A percentile compares a stretch with the other conserved stretches of the same genome.
Evolutionary conservation across 37 sponge, comb jelly and placozoan species (phyloP).

Genomic region (Cladorhizidae sp.): DNA sequence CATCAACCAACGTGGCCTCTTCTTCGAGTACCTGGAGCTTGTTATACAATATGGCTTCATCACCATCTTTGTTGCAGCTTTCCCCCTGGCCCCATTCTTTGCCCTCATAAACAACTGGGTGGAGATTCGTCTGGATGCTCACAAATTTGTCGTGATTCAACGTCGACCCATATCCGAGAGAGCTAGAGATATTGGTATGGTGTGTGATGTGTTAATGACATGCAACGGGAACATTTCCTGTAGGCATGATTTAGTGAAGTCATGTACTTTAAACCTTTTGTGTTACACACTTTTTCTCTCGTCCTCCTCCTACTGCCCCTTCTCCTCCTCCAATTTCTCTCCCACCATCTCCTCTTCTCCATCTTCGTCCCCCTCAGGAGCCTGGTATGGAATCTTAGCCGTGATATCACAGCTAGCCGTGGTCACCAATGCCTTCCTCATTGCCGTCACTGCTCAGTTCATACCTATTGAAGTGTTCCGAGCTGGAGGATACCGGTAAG

Average conservation of each 20-base stretch:
- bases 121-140: conserved; percentile 95
- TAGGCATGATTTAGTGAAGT: no score
- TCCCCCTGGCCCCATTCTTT: conserved; percentile 97
- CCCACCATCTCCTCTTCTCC: neutral
- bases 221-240: neutral
- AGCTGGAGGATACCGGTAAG: no score
- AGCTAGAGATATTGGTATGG: conserved; percentile 92
- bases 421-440: conserved; percentile 92
- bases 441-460: conserved; percentile 94
- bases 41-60: conserved; percentile 98
- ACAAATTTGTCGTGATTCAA: conserved; percentile 81
- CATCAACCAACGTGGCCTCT: conserved; percentile 77
- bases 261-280: no score
- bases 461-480: conserved; percentile 76
- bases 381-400: conserved; percentile 90
- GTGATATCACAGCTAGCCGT: conserved; percentile 86
- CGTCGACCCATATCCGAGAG: conserved; percentile 86
- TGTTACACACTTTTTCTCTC: neutral
- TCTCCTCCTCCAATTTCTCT: no score
- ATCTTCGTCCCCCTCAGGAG: conserved; percentile 16
- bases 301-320: neutral
- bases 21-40: conserved; percentile 96
- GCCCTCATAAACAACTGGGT: conserved; percentile 97
- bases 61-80: conserved; percentile 96
- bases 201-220: neutral